Conservation (phyloP, 2,888 invertebrate genomes). For the Biston stratarius region DNA sequence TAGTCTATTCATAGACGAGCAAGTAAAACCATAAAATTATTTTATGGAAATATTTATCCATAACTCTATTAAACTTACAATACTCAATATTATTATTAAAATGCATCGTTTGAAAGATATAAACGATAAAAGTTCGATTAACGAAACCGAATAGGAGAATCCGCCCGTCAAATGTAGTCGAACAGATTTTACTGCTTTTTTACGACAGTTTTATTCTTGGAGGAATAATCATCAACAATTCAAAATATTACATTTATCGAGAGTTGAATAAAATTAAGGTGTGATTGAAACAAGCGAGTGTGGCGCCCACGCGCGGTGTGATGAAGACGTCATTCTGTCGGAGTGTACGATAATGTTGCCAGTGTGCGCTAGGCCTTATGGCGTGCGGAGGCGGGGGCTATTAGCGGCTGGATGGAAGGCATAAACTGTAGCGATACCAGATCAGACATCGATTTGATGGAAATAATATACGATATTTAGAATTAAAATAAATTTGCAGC, state of each 20-base stretch:
- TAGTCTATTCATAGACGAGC: neutral
- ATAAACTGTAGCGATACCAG: conserved; percentile 34
- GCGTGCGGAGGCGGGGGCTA: conserved; percentile 30
- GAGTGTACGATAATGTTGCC: conserved; percentile 27
- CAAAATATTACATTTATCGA: conserved; percentile 34
- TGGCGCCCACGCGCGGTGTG: conserved; percentile 38
- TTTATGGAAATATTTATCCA: conserved; percentile 5
- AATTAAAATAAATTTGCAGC: neutral
- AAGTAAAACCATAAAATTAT: conserved; percentile 12
- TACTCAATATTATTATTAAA: conserved; percentile 29
- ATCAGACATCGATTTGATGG: conserved; percentile 4
- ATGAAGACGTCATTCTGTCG: conserved; percentile 40
- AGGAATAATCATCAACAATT: conserved; percentile 34
- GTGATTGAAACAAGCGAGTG: conserved; percentile 38
- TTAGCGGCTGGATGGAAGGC: conserved; percentile 25
- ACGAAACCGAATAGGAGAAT: conserved; percentile 31
- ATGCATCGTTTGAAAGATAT: conserved; percentile 20
- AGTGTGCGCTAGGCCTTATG: conserved; percentile 29
- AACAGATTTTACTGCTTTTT: conserved; percentile 40
- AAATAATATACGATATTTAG: conserved; percentile 1
- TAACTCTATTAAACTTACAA: conserved; percentile 20
- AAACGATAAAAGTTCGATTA: conserved; percentile 36
- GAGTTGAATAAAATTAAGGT: conserved; percentile 39
- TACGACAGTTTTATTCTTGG: conserved; percentile 36
- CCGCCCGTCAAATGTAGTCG: conserved; percentile 23